Evolutionary conservation across 1,140 invertebrate species (phyloP), one percentile per base, ranked within the genome.

Genomic region (Drosophila teissieri): DNA sequence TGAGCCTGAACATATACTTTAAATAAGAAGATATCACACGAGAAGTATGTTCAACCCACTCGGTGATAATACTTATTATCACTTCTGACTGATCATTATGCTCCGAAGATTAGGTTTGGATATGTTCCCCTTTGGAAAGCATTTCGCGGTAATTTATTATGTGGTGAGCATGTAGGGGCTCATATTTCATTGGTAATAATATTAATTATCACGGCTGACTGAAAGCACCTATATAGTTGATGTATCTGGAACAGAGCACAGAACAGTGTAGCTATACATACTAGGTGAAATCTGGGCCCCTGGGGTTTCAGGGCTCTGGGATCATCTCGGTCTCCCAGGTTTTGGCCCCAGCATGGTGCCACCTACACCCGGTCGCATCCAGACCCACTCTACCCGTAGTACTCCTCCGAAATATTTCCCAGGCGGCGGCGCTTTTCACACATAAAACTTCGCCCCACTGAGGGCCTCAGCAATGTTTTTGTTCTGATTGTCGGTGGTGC

Each of bases 371-470:
- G 39, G 3, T 17, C 22, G 17, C 68, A 24, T 62, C 69, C 68
- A 36, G 64, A 63, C 51, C 34, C 56, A 19, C 36, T 42, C 40
- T 27, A 5, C 10, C 44, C 12, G 46, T 10, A 48, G 37, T 17
- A 49, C 60, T 56, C 14, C 46, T 58, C 49, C 37, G 24, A 45
- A 72, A 60, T 60, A 69, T 73, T 86, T 86, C 82, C 83, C 82
- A 88, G 75, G 64, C 83, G 62, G 77, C 69, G 69, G 63, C 51
- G 65, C 68, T 83, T 88, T 86, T 86, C 83, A 86, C 82, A 86
- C 83, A 86, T 88, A 62, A 81, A 78, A 63, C 83, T 54, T 68
- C 46, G 61, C 61, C 46, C 64, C 64, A 68, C 37, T 65, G 61
- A 52, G 64, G 48, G 39, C 69, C 53, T 27, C 14, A 52, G 67